Evolutionary conservation across 2,888 invertebrate species (phyloP), one percentile per base, ranked within the genome.

Genomic region (Cataglyphis livida): DNA sequence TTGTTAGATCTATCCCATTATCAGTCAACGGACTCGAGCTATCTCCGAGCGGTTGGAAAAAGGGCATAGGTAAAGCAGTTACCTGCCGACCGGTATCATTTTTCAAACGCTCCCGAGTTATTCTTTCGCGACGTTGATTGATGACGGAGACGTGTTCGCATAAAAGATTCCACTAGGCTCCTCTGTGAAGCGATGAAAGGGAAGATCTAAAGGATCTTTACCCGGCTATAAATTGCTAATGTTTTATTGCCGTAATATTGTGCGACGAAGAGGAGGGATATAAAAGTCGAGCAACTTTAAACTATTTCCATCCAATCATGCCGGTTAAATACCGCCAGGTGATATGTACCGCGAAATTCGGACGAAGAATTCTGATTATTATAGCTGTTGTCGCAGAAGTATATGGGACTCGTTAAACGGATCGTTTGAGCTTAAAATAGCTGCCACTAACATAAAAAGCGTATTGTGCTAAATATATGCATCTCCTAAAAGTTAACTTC

Each of bases 51-150:
- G 59, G 81, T 32, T 76, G 81, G 78, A 84, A 84, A 82, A 71
- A 38, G 81, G 74, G 82, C 82, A 71, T 76, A 68, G 83, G 86
- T 82, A 86, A 83, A 76, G 78, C 66, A 85, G 88, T 78, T 81
- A 73, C 62, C 85, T 81, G 71, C 54, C 62, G 48, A 21, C 38
- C 59, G 68, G 64, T 84, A 59, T 87, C 88, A 86, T 89, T 88
- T 89, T 88, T 88, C 88, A 87, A 84, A 73, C 74, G 84, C 83
- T 87, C 81, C 75, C 88, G 76, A 81, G 83, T 88, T 88, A 88
- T 88, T 88, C 87, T 84, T 83, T 76, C 62, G 9, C 59, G 88
- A 88, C 88, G 83, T 89, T 89, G 88, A 89, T 89, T 54, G 86
- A 89, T 89, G 88, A 89, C 83, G 64, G 70, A 81, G 85, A 83